Percentiles rank a stretch among this genome's conserved stretches.
phyloP scores from a whole-genome alignment of 2,888 invertebrate genomes.

The Serrognathus titanus region DNA sequence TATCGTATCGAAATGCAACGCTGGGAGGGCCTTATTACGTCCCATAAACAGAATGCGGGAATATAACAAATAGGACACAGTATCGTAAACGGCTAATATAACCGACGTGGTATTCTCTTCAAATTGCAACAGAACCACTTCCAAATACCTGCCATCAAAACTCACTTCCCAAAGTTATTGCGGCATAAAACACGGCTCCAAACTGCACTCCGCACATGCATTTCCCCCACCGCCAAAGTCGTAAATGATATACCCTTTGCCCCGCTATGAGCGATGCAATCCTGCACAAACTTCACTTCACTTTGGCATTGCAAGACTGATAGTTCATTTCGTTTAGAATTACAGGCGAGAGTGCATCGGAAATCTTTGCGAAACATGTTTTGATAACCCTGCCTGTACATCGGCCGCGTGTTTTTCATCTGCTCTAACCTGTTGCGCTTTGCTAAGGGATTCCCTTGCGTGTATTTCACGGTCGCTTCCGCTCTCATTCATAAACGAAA shows the following conservation, averaged over 20 bases:
- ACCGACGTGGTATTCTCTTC: constrained; percentile 36
- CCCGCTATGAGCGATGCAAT: constrained; percentile 38
- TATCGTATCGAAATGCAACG: constrained; percentile 26
- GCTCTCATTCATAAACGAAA: too few species aligned
- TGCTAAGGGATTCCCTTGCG: constrained; percentile 4
- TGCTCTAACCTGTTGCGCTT: constrained; percentile 18
- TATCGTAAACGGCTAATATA: constrained; percentile 46
- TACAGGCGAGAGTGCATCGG: background rate
- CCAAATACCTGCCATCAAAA: constrained; percentile 48
- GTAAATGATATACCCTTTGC: constrained; percentile 44
- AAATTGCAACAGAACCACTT: constrained; percentile 43
- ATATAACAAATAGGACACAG: constrained; percentile 45
- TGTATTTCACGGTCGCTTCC: too few species aligned
- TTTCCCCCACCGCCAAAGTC: constrained; percentile 41
- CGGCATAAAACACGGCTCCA: constrained; percentile 48
- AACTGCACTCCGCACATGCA: constrained; percentile 50
- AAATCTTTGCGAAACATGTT: constrained; percentile 7
- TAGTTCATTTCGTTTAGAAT: constrained; percentile 37
- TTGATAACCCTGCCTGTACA: constrained; percentile 7
- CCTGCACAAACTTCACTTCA: constrained; percentile 43
- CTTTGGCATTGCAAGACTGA: constrained; percentile 46
- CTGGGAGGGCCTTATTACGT: constrained; percentile 21
- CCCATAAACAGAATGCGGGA: constrained; percentile 37
- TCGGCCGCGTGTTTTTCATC: constrained; percentile 5
- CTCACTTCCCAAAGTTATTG: constrained; percentile 49